These are phyloP conservation scores for Sakesphorus luctuosus DNA, from an alignment of 2,113 vertebrate species.

Conservation along the genomic window DNA sequence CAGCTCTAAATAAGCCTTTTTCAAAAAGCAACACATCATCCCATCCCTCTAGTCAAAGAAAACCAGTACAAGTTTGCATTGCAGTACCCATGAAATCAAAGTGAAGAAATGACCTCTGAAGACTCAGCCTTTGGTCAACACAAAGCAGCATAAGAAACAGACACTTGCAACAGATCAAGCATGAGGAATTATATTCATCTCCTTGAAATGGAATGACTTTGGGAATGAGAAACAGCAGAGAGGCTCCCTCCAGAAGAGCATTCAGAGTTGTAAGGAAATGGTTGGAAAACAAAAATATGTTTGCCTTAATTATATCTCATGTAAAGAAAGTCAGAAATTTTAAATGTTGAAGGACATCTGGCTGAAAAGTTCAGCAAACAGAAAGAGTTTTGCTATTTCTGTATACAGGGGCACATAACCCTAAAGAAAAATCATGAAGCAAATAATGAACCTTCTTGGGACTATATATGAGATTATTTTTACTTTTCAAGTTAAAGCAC, in stretches of 20 bases:
- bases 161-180: not conserved
- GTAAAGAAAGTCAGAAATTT: not conserved
- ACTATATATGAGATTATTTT: not conserved
- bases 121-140: not conserved
- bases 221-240: not conserved
- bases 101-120: not conserved
- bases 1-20: not conserved
- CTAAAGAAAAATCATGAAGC: not conserved
- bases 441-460: not conserved
- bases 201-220: not conserved
- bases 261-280: not conserved
- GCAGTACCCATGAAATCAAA: not conserved
- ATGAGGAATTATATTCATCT: fast-evolving
- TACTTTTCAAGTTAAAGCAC: not conserved
- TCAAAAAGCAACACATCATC: not conserved
- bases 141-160: not conserved
- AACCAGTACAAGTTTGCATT: not conserved
- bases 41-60: not conserved
- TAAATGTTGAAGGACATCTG: not conserved
- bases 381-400: not conserved
- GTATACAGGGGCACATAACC: not conserved
- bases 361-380: not conserved
- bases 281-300: not conserved
- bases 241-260: not conserved
- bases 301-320: not conserved